phyloP scores from a whole-genome alignment of 2,888 invertebrate genomes.

The Epsilonema sp. region DNA sequence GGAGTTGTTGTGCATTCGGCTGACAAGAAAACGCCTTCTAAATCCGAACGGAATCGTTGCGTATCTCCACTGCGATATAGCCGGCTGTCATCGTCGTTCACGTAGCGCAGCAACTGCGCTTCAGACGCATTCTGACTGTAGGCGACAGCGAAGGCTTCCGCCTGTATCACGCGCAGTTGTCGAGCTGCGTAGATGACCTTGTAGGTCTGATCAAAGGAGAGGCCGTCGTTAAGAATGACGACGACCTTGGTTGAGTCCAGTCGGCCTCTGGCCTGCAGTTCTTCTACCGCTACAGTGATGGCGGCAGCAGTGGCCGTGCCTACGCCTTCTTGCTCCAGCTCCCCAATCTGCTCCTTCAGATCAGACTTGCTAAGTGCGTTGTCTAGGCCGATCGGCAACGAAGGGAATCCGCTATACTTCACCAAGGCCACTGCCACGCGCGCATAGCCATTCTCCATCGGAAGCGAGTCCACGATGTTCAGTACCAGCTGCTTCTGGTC shows the following conservation, averaged over 20 bases:
- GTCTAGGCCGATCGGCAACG: neutral
- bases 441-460: neutral
- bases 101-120: neutral
- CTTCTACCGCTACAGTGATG: neutral
- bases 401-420: neutral
- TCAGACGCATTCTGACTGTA: neutral
- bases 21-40: neutral
- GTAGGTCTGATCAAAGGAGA: neutral
- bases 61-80: neutral
- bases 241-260: neutral
- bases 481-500: neutral
- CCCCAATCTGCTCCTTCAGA: neutral
- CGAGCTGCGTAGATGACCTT: neutral
- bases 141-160: neutral
- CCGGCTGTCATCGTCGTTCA: neutral
- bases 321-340: neutral
- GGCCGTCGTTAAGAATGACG: neutral
- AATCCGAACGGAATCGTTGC: neutral
- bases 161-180: neutral
- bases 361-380: neutral
- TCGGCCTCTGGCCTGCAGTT: neutral
- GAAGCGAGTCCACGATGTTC: neutral
- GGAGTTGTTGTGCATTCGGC: neutral
- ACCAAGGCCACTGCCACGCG: neutral
- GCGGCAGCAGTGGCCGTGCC: neutral